Conservation (phyloP, 37 sponge, comb jelly and placozoan species). For the Cliona cf. orientalis region DNA sequence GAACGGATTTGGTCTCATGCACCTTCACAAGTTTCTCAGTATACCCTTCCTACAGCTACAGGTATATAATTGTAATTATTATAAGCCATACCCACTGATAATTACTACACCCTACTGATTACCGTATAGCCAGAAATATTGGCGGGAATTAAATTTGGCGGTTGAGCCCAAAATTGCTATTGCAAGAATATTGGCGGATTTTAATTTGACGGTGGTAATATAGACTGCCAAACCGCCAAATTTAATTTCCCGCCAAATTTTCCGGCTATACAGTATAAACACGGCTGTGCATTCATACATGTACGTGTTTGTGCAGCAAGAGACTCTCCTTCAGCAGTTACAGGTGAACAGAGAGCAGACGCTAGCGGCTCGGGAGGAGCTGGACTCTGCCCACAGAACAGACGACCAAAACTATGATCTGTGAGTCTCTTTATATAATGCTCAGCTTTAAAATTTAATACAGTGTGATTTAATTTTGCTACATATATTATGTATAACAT, state of each 20-base stretch:
- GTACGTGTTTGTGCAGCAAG: constrained; percentile 53
- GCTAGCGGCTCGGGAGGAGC: constrained; percentile 63
- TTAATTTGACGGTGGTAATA: neutral
- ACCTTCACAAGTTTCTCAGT: constrained; percentile 95
- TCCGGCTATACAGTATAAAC: too few relatives aligned
- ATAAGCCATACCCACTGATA: neutral
- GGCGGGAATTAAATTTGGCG: neutral
- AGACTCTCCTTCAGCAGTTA: constrained; percentile 76
- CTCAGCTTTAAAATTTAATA: too few relatives aligned
- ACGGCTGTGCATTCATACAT: too few relatives aligned
- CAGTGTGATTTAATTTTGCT: too few relatives aligned
- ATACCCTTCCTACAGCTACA: constrained; percentile 92
- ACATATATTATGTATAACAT: neutral
- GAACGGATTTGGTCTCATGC: constrained; percentile 90
- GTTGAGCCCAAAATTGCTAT: neutral
- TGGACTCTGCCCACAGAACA: constrained; percentile 18
- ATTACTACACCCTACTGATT: neutral
- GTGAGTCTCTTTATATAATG: constrained; percentile 56
- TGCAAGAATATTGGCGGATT: neutral
- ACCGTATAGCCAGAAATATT: neutral
- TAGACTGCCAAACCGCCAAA: too few relatives aligned
- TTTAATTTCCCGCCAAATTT: too few relatives aligned
- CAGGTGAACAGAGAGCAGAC: constrained; percentile 80
- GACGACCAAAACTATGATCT: constrained; percentile 75
- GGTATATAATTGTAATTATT: constrained; percentile 32